Base-by-base conservation (phyloP, 2,888 invertebrate genomes). In the Ophion costatus region DNA sequence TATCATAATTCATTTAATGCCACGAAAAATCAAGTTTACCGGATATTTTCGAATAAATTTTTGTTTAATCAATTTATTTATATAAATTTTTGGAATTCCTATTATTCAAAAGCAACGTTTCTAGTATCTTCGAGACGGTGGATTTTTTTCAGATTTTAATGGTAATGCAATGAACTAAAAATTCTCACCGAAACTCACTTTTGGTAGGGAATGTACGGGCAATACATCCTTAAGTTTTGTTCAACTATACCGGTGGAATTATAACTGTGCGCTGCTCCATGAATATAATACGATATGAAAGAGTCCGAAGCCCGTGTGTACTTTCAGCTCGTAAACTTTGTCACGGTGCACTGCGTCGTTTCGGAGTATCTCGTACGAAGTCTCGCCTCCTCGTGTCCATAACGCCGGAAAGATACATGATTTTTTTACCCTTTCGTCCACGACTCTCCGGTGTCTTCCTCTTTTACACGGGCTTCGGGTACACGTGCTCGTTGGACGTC, bases 401-500 rank as follows among this genome's bases (percentile, higher is more conserved):
- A 42, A 45, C 17, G 70, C 45, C 63, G 45, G 45, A 66, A 38
- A 66, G 14, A 24, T 59, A 6, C 6, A 29, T 67, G 5, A 22
- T 33, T 10, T 38, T 70, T 20, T 69, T 70, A 29, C 70, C 14
- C 51, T 79, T 75, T 75, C 33, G 61, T 69, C 45, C 74, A 70
- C 45, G 57, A n/a, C 42, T 22, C 57, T 75, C 64, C 17, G 79
- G 64, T 59, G 64, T 56, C 57, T 70, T 66, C 69, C 10, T 69
- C 66, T 83, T 74, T n/a, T 73, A 66, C 20, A 59, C 61, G 77
- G 57, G 59, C 66, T 82, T 74, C 73, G 56, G 42, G 66, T 73
- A 73, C 82, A 78, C 78, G 78, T 69, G 82, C 51, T 78, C 17
- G 63, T 24, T 9, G 67, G 56, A 61, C 78, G 69, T 83, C 74